Evolutionary conservation across 2,797 vertebrate species (phyloP), one percentile per base, ranked within the genome.

Genomic region (Anniella stebbinsi): DNA sequence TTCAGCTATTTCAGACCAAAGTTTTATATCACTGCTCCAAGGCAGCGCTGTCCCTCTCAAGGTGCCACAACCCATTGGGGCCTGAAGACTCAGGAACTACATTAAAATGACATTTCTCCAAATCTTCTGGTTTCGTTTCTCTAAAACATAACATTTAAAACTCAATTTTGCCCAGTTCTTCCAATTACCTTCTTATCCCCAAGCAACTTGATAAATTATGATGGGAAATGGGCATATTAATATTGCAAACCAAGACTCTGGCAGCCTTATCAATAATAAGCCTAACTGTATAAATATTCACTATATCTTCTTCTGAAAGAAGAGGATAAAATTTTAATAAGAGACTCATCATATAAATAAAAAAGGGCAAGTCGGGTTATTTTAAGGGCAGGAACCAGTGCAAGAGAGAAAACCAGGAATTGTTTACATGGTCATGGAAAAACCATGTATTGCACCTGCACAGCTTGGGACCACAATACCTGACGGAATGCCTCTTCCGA

Each of bases 211-310:
- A 73, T 67, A 66, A 90, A 87, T 90, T 51, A 87, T 38, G 21
- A n/a, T 25, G 33, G 77, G 70, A 87, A 87, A 87, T 54, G 15
- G 66, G 41, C n/a, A 23, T 36, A 87, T 90, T 90, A 87, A 90
- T 80, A 86, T 51, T 73, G 77, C 80, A 87, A 87, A 72, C 25
- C 23, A 1, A 72, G 78, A 80, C 36, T 21, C 0, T 36, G 38
- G 13, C 23, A 86, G 48, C 63, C 6, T 45, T 86, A 81, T 89
- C 82, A 90, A 87, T 89, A 41, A 66, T 7, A 23, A 63, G 84
- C 76, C 66, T 57, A 80, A 51, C 3, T 72, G 41, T 51, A 84
- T 38, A 88, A 88, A 91, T 51, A 91, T 57, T 45, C 54, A 30
- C 76, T 82, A 30, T 10, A 38, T 5, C n/a, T 70, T 91, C 87